phyloP scores from a whole-genome alignment of 2,797 vertebrate species.

The Neolamprologus multifasciatus region DNA sequence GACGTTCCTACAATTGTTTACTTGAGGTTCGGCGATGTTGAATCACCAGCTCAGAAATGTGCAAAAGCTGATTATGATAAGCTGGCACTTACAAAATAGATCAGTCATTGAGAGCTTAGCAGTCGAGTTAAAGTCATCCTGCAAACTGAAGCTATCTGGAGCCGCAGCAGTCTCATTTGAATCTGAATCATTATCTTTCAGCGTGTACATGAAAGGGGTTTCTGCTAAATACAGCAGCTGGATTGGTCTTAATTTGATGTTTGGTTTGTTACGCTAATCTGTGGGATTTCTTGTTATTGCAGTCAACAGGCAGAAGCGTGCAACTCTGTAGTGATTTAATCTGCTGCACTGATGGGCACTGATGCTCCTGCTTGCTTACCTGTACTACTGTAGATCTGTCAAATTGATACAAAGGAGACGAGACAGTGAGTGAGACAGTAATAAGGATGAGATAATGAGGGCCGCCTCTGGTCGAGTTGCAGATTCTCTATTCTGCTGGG shows the following conservation, averaged over 20 bases:
- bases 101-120: slow-evolving; percentile 39
- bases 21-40: slow-evolving; percentile 26
- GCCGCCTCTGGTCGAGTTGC: background rate
- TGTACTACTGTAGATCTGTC: background rate
- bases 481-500: background rate
- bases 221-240: background rate
- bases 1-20: slow-evolving; percentile 31
- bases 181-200: slow-evolving; percentile 1
- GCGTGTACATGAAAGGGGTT: background rate
- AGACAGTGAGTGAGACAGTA: background rate
- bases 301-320: background rate
- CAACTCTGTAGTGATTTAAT: background rate
- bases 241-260: background rate
- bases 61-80: slow-evolving; percentile 62
- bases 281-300: background rate
- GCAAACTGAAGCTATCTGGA: slow-evolving; percentile 12
- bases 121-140: slow-evolving; percentile 18
- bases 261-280: background rate
- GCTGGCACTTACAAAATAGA: slow-evolving; percentile 50
- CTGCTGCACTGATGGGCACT: background rate
- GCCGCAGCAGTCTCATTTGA: background rate
- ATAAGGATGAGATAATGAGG: slow-evolving; percentile 25
- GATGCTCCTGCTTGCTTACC: background rate
- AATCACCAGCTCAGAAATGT: slow-evolving; percentile 42
- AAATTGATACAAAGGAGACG: background rate